These are phyloP conservation scores for Pachypeltis micranthus DNA, from an alignment of 1,140 invertebrate species.

Conservation along the genomic window DNA sequence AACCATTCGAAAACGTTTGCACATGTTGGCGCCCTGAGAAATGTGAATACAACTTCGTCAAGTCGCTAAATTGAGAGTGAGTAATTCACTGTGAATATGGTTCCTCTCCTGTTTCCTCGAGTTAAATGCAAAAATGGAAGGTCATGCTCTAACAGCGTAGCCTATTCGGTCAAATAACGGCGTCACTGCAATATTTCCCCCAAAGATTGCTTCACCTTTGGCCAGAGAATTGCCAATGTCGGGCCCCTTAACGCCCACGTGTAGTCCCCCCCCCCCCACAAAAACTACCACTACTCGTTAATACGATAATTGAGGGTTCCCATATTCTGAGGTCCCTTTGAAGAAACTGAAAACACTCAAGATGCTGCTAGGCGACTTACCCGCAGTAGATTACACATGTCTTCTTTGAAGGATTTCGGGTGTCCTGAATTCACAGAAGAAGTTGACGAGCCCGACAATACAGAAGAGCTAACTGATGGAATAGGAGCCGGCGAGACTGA, in stretches of 20 bases:
- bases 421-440: not conserved
- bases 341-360: not conserved
- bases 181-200: not conserved
- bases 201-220: too few relatives aligned
- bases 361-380: not conserved
- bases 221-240: too few relatives aligned
- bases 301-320: not conserved
- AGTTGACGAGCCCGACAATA: not conserved
- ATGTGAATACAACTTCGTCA: too few relatives aligned
- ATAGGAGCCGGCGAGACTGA: not conserved
- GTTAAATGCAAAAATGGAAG: not conserved
- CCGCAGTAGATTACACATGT: not conserved
- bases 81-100: not conserved
- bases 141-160: not conserved
- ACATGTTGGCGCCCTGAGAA: not conserved
- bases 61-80: too few relatives aligned
- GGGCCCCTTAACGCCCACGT: too few relatives aligned
- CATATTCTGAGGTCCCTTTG: not conserved
- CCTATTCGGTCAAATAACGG: not conserved
- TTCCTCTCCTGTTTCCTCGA: not conserved
- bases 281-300: too few relatives aligned
- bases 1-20: constrained; percentile 36
- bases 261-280: too few relatives aligned
- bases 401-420: not conserved
- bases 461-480: not conserved